A percentile compares a stretch with the other conserved stretches of the same genome.
phyloP scores from a whole-genome alignment of 1,140 invertebrate genomes.

The Caerostris extrusa region DNA sequence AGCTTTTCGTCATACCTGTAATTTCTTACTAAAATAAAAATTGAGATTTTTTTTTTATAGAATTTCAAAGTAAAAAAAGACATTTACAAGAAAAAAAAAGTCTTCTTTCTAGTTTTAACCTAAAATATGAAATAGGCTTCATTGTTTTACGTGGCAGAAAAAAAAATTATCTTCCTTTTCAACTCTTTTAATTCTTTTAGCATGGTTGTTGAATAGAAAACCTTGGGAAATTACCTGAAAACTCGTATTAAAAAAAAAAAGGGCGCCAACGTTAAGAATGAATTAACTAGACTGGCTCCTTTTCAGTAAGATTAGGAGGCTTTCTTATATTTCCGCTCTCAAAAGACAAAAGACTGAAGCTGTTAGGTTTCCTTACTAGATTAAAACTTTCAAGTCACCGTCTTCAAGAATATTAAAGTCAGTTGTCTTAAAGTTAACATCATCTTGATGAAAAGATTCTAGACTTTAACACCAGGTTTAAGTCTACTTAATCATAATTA shows the following conservation, averaged over 20 bases:
- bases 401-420: background rate
- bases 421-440: background rate
- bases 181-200: background rate
- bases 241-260: background rate
- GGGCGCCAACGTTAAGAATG: constrained; percentile 1
- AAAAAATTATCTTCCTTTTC: background rate
- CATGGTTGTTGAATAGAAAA: background rate
- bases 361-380: background rate
- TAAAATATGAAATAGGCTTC: background rate
- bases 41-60: no score
- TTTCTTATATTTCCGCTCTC: background rate
- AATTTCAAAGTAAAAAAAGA: no score
- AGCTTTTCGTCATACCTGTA: no score
- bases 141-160: background rate
- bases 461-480: background rate
- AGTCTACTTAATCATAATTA: background rate
- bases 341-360: background rate
- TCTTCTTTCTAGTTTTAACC: background rate
- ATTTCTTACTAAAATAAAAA: no score
- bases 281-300: background rate
- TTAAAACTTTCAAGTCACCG: background rate
- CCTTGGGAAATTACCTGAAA: background rate
- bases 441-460: background rate
- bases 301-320: background rate
- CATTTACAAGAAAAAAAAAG: background rate